phyloP scores from a whole-genome alignment of 1,140 invertebrate species.

The Camponotus vicinus region DNA sequence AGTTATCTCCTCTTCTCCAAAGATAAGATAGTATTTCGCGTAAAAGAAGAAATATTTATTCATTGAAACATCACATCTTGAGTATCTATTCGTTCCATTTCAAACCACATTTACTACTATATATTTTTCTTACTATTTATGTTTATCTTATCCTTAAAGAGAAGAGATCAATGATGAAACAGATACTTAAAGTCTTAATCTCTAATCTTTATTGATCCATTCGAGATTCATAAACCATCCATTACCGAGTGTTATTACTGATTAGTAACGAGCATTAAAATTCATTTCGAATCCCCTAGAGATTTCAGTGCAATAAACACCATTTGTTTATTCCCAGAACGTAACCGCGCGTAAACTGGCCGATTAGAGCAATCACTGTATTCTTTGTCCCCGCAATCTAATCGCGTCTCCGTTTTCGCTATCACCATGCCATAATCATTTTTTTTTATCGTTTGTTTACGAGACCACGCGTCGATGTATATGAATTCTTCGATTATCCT shows the following conservation, averaged over 20 bases:
- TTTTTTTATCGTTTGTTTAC: conserved; percentile 38
- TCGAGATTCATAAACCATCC: background rate
- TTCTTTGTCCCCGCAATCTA: conserved; percentile 45
- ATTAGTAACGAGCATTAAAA: background rate
- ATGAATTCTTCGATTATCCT: conserved; percentile 4
- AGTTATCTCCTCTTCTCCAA: background rate
- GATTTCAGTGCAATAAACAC: background rate
- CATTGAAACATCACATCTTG: background rate
- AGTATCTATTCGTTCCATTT: background rate
- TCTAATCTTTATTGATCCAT: background rate
- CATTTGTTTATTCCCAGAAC: background rate
- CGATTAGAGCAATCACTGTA: conserved; percentile 35
- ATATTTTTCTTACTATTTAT: background rate
- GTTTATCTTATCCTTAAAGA: no score
- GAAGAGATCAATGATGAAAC: no score
- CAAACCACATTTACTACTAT: background rate
- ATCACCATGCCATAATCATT: conserved; percentile 15
- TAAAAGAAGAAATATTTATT: background rate
- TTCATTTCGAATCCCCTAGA: conserved; percentile 3
- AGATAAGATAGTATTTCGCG: background rate
- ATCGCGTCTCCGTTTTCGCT: conserved; percentile 9
- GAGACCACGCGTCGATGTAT: conserved; percentile 20
- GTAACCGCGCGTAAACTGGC: background rate
- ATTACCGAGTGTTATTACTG: background rate
- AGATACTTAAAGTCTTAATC: background rate